phyloP scores from a whole-genome alignment of 1,140 invertebrate species.

The Phthorimaea operculella region DNA sequence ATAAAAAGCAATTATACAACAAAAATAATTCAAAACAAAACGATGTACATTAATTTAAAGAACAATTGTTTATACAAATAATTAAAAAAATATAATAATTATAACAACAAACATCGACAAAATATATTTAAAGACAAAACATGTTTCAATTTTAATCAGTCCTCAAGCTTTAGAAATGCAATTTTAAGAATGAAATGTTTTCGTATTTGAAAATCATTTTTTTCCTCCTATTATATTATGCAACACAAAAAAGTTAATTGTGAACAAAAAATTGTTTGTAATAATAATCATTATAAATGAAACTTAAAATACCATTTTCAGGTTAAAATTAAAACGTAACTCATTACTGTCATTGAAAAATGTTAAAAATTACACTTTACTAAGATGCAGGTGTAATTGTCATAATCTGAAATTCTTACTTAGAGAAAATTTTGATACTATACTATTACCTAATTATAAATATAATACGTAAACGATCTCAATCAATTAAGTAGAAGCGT shows the following conservation, averaged over 20 bases:
- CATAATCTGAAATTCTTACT: conserved; percentile 56
- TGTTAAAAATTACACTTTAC: conserved; percentile 36
- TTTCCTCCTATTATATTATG: conserved; percentile 55
- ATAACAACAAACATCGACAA: conserved; percentile 74
- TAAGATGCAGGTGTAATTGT: conserved; percentile 50
- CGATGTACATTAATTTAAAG: conserved; percentile 77
- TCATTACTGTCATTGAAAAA: conserved; percentile 30
- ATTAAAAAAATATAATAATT: conserved; percentile 72
- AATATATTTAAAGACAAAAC: conserved; percentile 68
- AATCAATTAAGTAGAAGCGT: conserved; percentile 62
- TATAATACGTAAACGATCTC: conserved; percentile 60
- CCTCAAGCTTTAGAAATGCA: conserved; percentile 63
- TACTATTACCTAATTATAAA: conserved; percentile 61
- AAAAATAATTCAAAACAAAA: conserved; percentile 76
- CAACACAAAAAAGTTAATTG: conserved; percentile 44
- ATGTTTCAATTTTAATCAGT: conserved; percentile 64
- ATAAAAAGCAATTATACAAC: conserved; percentile 77
- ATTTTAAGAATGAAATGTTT: conserved; percentile 63
- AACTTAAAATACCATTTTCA: conserved; percentile 45
- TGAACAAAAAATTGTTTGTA: conserved; percentile 36
- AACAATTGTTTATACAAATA: conserved; percentile 75
- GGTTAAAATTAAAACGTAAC: conserved; percentile 38
- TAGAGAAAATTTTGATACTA: conserved; percentile 53
- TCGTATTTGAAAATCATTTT: conserved; percentile 40
- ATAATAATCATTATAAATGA: conserved; percentile 39